Evolutionary conservation across 2,888 invertebrate species (phyloP), one percentile per base, ranked within the genome.

Genomic region (Acronicta psi): DNA sequence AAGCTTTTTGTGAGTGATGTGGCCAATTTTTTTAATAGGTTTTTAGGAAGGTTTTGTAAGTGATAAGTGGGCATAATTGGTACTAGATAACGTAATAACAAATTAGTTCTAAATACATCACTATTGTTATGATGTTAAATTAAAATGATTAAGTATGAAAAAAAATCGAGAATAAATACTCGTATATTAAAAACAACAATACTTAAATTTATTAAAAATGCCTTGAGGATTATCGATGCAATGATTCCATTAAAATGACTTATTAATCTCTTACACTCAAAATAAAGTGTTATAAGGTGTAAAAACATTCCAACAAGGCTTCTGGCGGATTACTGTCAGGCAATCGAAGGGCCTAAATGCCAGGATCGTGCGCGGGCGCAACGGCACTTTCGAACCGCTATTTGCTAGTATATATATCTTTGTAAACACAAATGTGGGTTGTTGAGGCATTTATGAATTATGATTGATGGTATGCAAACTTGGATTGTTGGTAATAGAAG

Each of bases 331-430:
- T 57, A 64, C 64, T 62, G 65, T 58, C 51, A 51, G 67, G 71
- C 70, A 70, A 69, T 70, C 71, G 68, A 73, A 74, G 75, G 73
- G 64, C 64, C 54, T 13, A 84, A 83, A 84, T 84, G 84, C 65
- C 84, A 82, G 69, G 38, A 73, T 77, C 84, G 84, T 84, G 85
- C 74, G 68, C 79, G 25, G 45, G 74, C 69, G 73, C 78, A 71
- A 65, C 59, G 38, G 54, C 52, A 61, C 53, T 73, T 59, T 57
- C 44, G 16, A 58, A 57, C 44, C 29, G 52, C 44, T 60, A 38
- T 46, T 38, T 41, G 13, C 31, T 45, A 56, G 37, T 41, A 34
- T 38, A 11, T 29, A n/a, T 56, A 29, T 51, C 43, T 57, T 49
- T 53, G 8, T 20, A 34, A 34, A 18, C 54, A n/a, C 9, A 34